Conservation (phyloP, 2,888 invertebrate genomes). For the Rotaria magnacalcarata region DNA sequence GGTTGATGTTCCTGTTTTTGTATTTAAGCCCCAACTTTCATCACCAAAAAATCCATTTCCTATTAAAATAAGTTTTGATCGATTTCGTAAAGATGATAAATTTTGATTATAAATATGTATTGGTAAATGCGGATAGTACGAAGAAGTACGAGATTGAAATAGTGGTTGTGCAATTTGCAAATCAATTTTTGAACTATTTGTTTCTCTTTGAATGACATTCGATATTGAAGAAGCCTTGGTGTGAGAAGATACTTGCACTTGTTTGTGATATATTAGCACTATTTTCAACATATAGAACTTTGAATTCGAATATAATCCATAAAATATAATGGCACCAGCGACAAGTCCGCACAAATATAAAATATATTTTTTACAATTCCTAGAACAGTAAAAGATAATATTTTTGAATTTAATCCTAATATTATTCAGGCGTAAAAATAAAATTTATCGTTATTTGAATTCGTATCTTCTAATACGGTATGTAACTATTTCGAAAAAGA, state of each 20-base stretch:
- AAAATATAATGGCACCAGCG: too few species aligned
- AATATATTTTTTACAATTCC: too few species aligned
- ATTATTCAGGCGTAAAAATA: too few species aligned
- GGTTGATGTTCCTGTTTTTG: not conserved
- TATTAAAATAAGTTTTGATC: not conserved
- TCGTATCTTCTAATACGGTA: too few species aligned
- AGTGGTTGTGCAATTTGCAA: not conserved
- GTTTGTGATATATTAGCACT: too few species aligned
- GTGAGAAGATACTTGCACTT: not conserved
- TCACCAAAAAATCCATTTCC: not conserved
- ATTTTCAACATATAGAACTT: too few species aligned
- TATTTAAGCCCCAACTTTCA: not conserved
- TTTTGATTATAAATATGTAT: not conserved
- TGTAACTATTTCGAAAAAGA: too few species aligned
- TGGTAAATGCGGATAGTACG: not conserved
- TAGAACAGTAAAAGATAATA: too few species aligned
- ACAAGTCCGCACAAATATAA: too few species aligned
- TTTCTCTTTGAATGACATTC: not conserved
- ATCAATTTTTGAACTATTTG: not conserved
- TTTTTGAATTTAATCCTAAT: too few species aligned
- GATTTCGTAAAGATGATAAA: not conserved
- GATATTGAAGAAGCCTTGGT: not conserved
- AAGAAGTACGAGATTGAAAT: not conserved
- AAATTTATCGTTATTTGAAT: too few species aligned
- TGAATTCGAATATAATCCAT: too few species aligned